Percentiles rank a stretch among this genome's conserved stretches.
phyloP scores from a whole-genome alignment of 2,888 invertebrate species.

The Ochropacha duplaris region DNA sequence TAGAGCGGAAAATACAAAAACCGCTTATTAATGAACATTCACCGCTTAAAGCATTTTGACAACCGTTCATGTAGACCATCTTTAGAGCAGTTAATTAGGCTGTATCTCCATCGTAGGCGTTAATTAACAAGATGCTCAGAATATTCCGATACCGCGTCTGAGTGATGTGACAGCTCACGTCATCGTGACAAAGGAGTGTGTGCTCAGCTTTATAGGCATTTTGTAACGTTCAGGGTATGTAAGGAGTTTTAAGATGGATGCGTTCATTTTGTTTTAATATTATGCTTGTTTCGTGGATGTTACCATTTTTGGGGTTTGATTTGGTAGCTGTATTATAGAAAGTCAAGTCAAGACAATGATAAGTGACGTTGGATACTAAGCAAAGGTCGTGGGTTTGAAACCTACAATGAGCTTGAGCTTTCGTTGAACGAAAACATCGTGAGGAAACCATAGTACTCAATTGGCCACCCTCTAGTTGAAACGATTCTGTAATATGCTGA shows the following conservation, averaged over 20 bases:
- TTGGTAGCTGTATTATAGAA: neutral
- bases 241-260: neutral
- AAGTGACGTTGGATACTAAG: too few relatives aligned
- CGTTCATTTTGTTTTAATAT: neutral
- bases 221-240: neutral
- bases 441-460: too few relatives aligned
- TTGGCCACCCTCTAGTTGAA: too few relatives aligned
- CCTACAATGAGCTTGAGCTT: too few relatives aligned
- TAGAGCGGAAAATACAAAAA: neutral
- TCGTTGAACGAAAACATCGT: too few relatives aligned
- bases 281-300: neutral
- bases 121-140: conserved; percentile 20
- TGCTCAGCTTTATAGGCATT: conserved; percentile 15
- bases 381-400: too few relatives aligned
- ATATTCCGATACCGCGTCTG: conserved; percentile 19
- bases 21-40: neutral
- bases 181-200: conserved; percentile 23
- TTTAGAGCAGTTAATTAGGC: conserved; percentile 22
- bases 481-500: too few relatives aligned
- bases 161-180: conserved; percentile 22
- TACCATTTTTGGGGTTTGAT: neutral
- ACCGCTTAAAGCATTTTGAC: neutral
- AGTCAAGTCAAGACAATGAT: neutral
- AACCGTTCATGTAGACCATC: conserved; percentile 4
- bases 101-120: conserved; percentile 20